A percentile compares a stretch with the other conserved stretches of the same genome.
Conservation (phyloP, 2,888 invertebrate genomes). For the Heliconius charithonia region DNA sequence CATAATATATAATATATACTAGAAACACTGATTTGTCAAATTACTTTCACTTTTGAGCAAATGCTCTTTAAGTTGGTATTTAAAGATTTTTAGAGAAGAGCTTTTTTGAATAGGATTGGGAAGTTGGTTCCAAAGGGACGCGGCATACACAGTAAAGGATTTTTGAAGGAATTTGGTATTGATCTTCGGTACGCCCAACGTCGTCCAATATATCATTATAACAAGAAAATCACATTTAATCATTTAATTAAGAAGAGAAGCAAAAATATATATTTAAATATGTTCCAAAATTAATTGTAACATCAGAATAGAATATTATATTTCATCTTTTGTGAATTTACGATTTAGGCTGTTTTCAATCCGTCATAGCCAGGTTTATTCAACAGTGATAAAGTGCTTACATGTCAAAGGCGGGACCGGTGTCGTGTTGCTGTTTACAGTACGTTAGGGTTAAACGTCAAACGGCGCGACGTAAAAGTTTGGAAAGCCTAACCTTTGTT, state of each 20-base stretch:
- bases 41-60: too few relatives aligned
- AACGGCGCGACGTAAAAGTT: slow-evolving; percentile 3
- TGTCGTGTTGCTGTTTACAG: slow-evolving; percentile 26
- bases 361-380: slow-evolving; percentile 17
- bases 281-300: background rate
- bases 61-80: too few relatives aligned
- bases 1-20: too few relatives aligned
- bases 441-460: slow-evolving; percentile 20
- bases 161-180: too few relatives aligned
- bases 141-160: too few relatives aligned
- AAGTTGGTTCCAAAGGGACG: too few relatives aligned
- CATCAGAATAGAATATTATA: background rate
- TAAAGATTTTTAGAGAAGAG: too few relatives aligned
- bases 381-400: slow-evolving; percentile 21
- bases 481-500: slow-evolving; percentile 18
- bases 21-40: too few relatives aligned
- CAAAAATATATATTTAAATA: background rate
- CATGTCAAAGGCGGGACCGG: slow-evolving; percentile 28
- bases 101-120: too few relatives aligned
- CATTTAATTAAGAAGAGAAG: background rate
- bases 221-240: background rate
- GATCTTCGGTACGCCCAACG: too few relatives aligned
- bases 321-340: background rate
- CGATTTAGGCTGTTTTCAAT: slow-evolving; percentile 15
- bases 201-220: too few relatives aligned